Percentiles rank a stretch among this genome's conserved stretches.
Evolutionary conservation across 2,888 invertebrate species (phyloP).

Genomic region (Malthinus flaveolus): DNA sequence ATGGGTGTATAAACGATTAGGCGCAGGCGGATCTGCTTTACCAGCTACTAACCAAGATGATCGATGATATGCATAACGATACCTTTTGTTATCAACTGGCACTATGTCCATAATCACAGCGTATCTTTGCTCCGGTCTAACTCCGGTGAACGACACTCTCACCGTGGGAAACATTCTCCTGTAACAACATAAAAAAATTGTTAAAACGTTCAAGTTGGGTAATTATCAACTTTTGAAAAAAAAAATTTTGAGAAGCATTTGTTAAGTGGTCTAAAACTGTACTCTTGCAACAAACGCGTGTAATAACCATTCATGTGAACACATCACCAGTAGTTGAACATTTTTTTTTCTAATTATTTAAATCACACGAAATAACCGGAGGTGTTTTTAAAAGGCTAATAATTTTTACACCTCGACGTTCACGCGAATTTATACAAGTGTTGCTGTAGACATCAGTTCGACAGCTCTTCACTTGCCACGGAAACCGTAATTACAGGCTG

Average conservation of each 20-base stretch:
- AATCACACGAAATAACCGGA: background rate
- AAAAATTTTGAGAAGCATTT: no score
- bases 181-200: slow-evolving; percentile 46
- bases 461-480: slow-evolving; percentile 38
- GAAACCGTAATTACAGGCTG: slow-evolving; percentile 55
- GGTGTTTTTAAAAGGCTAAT: slow-evolving; percentile 21
- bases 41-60: slow-evolving; percentile 83
- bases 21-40: slow-evolving; percentile 77
- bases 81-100: slow-evolving; percentile 77
- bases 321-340: no score
- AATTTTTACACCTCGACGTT: slow-evolving; percentile 49
- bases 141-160: slow-evolving; percentile 72
- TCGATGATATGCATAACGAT: slow-evolving; percentile 81
- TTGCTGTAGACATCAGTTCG: slow-evolving; percentile 28
- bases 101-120: slow-evolving; percentile 79
- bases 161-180: slow-evolving; percentile 85
- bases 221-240: no score
- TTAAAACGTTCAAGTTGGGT: background rate
- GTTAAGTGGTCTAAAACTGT: no score
- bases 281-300: no score
- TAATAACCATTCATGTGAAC: no score
- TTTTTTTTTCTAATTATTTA: slow-evolving; percentile 4
- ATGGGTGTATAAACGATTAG: slow-evolving; percentile 73
- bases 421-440: slow-evolving; percentile 44
- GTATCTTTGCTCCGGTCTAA: slow-evolving; percentile 68